Percentiles rank a stretch among this genome's conserved stretches.
phyloP scores from a whole-genome alignment of 2,113 vertebrate genomes.

The Pangasianodon gigas region DNA sequence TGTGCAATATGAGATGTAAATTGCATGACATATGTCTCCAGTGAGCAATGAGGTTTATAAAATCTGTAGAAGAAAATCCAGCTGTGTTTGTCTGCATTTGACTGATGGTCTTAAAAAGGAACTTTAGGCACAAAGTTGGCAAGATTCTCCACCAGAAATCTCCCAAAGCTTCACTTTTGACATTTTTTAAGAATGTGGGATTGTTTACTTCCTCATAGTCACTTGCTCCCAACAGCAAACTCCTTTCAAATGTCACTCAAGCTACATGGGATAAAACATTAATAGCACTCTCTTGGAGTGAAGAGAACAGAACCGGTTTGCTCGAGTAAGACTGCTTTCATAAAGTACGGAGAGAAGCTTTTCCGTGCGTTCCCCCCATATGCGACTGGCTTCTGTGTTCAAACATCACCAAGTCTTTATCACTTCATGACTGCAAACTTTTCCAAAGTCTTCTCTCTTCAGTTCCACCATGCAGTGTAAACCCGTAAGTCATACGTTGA shows the following conservation, averaged over 20 bases:
- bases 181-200: not conserved
- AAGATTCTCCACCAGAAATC: not conserved
- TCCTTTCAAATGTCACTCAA: not conserved
- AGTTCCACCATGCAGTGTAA: not conserved
- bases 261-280: not conserved
- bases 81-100: not conserved
- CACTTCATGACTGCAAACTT: not conserved
- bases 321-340: not conserved
- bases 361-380: not conserved
- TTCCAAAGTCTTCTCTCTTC: not conserved
- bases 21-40: not conserved
- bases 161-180: not conserved
- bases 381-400: not conserved
- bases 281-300: not conserved
- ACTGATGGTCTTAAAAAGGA: not conserved
- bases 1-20: not conserved
- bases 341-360: not conserved
- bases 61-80: not conserved
- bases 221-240: not conserved
- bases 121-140: not conserved
- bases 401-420: not conserved
- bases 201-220: constrained; percentile 11
- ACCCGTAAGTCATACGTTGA: not conserved
- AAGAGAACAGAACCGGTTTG: not conserved
- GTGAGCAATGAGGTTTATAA: not conserved